Conservation (phyloP, 2,797 vertebrate species). For the Triplophysa bombifrons region DNA sequence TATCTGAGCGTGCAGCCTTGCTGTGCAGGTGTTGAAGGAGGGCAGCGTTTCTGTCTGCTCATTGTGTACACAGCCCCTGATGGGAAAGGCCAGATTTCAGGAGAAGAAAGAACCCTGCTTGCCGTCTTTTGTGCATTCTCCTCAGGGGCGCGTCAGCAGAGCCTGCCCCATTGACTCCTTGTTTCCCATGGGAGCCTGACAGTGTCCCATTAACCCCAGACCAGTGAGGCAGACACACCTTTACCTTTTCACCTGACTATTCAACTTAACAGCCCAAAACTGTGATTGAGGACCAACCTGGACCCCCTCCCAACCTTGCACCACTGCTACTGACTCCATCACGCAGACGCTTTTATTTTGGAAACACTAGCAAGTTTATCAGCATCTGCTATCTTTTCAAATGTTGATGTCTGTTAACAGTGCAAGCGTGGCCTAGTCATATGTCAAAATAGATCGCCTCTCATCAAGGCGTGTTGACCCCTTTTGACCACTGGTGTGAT, state of each 20-base stretch:
- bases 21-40: constrained; percentile 52
- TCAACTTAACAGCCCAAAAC: constrained; percentile 41
- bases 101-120: constrained; percentile 52
- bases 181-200: constrained; percentile 55
- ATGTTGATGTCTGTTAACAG: constrained; percentile 49
- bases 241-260: constrained; percentile 53
- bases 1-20: constrained; percentile 35
- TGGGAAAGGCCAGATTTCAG: constrained; percentile 59
- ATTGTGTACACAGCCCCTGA: constrained; percentile 56
- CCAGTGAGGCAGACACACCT: constrained; percentile 48
- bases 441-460: constrained; percentile 18
- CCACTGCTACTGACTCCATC: constrained; percentile 30
- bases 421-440: constrained; percentile 20
- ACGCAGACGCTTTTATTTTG: constrained; percentile 52
- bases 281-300: constrained; percentile 35
- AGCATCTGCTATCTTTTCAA: constrained; percentile 47
- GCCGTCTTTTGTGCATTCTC: constrained; percentile 55
- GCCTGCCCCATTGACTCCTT: constrained; percentile 50
- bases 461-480: not conserved
- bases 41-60: constrained; percentile 51
- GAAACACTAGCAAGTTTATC: constrained; percentile 50
- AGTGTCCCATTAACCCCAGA: constrained; percentile 54
- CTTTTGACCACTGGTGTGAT: not conserved
- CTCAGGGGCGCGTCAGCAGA: constrained; percentile 55
- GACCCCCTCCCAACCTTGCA: constrained; percentile 38